Percentiles rank a stretch among this genome's conserved stretches.
Conservation (phyloP, 2,113 vertebrate genomes). For the Xyliphius kryptos region DNA sequence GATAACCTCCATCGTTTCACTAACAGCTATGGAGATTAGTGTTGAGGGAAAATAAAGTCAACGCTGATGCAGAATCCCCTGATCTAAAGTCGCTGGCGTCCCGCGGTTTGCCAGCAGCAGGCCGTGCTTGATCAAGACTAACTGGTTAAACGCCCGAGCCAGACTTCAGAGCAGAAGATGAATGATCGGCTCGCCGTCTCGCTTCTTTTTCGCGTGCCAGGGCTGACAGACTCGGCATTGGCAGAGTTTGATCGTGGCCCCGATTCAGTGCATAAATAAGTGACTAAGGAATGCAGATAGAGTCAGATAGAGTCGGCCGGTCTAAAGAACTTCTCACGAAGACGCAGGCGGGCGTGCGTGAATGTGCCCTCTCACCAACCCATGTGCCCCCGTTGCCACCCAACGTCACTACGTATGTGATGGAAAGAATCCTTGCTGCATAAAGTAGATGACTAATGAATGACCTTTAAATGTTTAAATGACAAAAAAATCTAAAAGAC, state of each 20-base stretch:
- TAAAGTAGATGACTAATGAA: not conserved
- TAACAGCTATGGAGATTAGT: too few relatives aligned
- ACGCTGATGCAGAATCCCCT: constrained; percentile 26
- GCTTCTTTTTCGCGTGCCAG: constrained; percentile 22
- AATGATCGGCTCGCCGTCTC: constrained; percentile 29
- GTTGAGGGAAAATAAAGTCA: constrained; percentile 11
- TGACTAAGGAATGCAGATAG: constrained; percentile 59
- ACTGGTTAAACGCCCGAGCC: constrained; percentile 39
- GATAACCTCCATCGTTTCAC: too few relatives aligned
- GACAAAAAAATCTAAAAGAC: too few relatives aligned
- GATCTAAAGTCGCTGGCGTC: constrained; percentile 31
- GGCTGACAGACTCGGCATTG: constrained; percentile 22
- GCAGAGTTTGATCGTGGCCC: constrained; percentile 31
- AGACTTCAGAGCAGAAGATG: constrained; percentile 33
- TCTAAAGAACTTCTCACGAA: constrained; percentile 6
- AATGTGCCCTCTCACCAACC: not conserved
- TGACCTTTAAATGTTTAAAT: too few relatives aligned
- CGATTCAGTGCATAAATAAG: constrained; percentile 59
- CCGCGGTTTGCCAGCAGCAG: constrained; percentile 21
- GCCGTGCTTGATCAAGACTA: constrained; percentile 34
- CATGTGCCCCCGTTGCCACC: constrained; percentile 7
- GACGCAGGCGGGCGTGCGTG: not conserved
- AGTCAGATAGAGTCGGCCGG: constrained; percentile 53
- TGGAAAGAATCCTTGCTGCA: not conserved
- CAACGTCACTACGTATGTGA: constrained; percentile 5